Percentiles rank a stretch among this genome's conserved stretches.
Evolutionary conservation across 2,888 invertebrate species (phyloP).

Genomic region (Lagria hirta): DNA sequence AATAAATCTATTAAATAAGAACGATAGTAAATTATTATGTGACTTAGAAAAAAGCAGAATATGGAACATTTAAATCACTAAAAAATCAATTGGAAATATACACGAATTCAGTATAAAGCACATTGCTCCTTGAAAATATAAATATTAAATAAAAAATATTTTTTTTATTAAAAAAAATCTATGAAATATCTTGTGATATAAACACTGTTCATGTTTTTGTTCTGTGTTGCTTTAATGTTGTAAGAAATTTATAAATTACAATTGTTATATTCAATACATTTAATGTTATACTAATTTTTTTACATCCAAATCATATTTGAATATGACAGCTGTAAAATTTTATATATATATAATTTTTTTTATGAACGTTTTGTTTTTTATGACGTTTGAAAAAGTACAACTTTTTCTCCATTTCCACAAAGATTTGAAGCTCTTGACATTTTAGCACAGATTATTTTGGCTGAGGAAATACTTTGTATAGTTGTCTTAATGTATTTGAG

Average conservation of each 20-base stretch:
- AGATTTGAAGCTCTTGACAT: constrained; percentile 17
- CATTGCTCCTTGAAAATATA: constrained; percentile 24
- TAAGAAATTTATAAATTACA: constrained; percentile 25
- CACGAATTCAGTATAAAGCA: constrained; percentile 26
- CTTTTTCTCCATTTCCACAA: constrained; percentile 23
- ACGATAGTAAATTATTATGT: too few species aligned
- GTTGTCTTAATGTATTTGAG: constrained; percentile 45
- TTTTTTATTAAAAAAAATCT: constrained; percentile 29
- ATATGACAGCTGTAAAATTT: constrained; percentile 29
- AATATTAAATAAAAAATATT: constrained; percentile 25
- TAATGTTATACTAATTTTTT: constrained; percentile 20
- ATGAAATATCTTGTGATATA: constrained; percentile 43
- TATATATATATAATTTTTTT: constrained; percentile 28
- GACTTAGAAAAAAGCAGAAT: not conserved
- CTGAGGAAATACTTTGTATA: constrained; percentile 42
- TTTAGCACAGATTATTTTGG: constrained; percentile 31
- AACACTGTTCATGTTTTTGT: constrained; percentile 39
- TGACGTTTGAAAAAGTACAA: constrained; percentile 28
- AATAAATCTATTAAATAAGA: constrained; percentile 10
- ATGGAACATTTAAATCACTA: not conserved
- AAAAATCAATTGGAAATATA: constrained; percentile 32
- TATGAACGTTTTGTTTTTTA: constrained; percentile 11
- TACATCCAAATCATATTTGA: constrained; percentile 17
- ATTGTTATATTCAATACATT: constrained; percentile 26
- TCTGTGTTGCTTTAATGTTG: constrained; percentile 36